Base-by-base conservation (phyloP, 2,797 vertebrate species). In the Microhierax caerulescens region DNA sequence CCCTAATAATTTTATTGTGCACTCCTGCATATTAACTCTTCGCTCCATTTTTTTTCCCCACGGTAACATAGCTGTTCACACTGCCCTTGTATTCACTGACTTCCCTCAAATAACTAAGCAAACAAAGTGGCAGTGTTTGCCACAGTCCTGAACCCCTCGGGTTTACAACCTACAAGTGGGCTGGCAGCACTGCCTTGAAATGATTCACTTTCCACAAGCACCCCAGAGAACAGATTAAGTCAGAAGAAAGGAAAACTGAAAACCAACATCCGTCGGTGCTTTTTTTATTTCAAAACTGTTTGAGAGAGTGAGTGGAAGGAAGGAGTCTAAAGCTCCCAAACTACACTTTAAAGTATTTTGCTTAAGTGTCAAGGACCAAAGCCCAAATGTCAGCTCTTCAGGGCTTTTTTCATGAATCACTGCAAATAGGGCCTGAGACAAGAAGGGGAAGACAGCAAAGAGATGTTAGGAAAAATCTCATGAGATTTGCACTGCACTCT, bases 251-350 rank as follows among this genome's bases (percentile, higher is more conserved):
- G 57, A 80, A 65, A 95, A 30, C 47, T 73, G 41, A 94, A 96
- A 97, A 91, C 59, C 57, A 93, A 67, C 72, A 94, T 69, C 95
- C 81, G 93, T 79, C 80, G 70, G 27, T 74, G 88, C 74, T 79
- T 83, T 51, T 93, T 74, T 72, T 34, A 89, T 95, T 92, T 96
- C 75, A 95, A 86, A 93, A 96, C 96, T 89, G 85, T 97, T 97
- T 97, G 97, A 97, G 74, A 56, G 67, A 86, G 60, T 22, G 91
- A 95, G 78, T 82, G 69, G 73, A 90, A 88, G 87, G 92, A 96
- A 94, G 65, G 65, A 81, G 67, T 70, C 90, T 86, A 76, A 95
- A 92, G 89, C 75, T 59, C 76, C 93, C 79, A 87, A 82, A 92
- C 82, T 94, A 87, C 65, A 96, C 80, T 86, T 95, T 88, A 90